Evolutionary conservation across 2,113 vertebrate species (phyloP), one percentile per base, ranked within the genome.

Genomic region (Hoplias malabaricus): DNA sequence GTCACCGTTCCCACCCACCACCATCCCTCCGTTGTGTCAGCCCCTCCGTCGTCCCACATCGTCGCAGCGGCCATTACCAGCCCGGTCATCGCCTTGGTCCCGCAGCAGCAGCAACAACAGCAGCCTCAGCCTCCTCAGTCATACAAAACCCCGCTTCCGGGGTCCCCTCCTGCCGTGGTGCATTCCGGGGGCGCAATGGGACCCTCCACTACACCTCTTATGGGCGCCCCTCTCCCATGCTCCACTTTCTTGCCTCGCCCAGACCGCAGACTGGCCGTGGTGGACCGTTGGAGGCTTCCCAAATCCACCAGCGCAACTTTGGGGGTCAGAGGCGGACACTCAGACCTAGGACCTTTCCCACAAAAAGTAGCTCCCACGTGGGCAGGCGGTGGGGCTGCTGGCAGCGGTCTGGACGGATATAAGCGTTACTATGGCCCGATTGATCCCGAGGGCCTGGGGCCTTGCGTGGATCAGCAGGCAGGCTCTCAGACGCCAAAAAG

Each of bases 371-470:
- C 89, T 62, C 82, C 89, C 53, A 90, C 89, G 74, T 92, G 92
- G 93, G 85, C 87, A 79, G 84, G 89, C 71, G 23, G 48, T 65
- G 85, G 89, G 80, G 61, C 61, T 59, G 59, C 80, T 16, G 68
- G 54, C 14, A 80, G 91, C 82, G 92, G 94, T 83, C 90, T 95
- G 38, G 95, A 96, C 84, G 94, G 94, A 84, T 96, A 95, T 90
- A 95, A 96, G 85, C 92, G 95, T 70, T 96, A 96, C 80, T 96
- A 96, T 83, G 95, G 95, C 81, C 95, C 95, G 84, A 96, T 96
- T 85, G 95, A 96, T 88, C 95, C 95, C 33, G 95, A 95, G 90
- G 95, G 95, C 79, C 90, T 96, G 86, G 93, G 93, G 73, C 88
- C 92, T 89, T 92, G 92, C 82, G 91, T 93, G 88, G 92, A 93